Evolutionary conservation across 2,113 vertebrate genomes (phyloP), one percentile per base, ranked within the genome.

Genomic region (Platanista minor): DNA sequence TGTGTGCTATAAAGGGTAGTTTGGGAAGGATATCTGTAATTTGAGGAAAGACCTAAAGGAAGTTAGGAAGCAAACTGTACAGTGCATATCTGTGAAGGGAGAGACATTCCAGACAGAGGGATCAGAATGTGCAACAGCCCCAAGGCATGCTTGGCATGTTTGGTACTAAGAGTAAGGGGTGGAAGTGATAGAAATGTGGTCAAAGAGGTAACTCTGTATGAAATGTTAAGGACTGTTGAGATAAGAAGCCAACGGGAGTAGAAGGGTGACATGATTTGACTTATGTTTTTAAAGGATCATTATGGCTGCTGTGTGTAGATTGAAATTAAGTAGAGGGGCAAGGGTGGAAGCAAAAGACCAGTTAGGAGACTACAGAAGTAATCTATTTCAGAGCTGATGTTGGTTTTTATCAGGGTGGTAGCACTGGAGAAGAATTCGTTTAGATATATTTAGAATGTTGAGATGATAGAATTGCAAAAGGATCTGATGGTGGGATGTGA

Each of bases 41-140:
- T 93, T 96, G 7, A 90, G 27, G 46, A 93, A 74, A 57, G 57
- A 95, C n/a, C 14, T 15, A 59, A 86, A 96, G 52, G 57, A 94
- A 69, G 27, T 43, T 17, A 93, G 18, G n/a, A 72, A 91, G 13
- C 66, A 92, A 81, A 89, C 21, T 17, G 57, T 62, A 88, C 25
- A 39, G 57, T 80, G 4, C 3, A 27, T 36, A 92, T 81, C 31
- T 89, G 14, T 95, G 66, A 67, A n/a, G 6, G 84, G 1, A 27
- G 54, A 75, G 0, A 94, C 36, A 78, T 90, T 93, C 61, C 43
- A 77, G 23, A 85, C 25, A 94, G 46, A 93, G 33, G 10, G 54
- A 94, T 85, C 25, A 89, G 91, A 94, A 95, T n/a, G 21, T 54
- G 1, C 20, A 91, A 88, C 89, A 14, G 43, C 12, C 20, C 27